These are phyloP conservation scores for Leptodirus hochenwartii DNA, from an alignment of 2,888 invertebrate genomes.

Conservation along the genomic window DNA sequence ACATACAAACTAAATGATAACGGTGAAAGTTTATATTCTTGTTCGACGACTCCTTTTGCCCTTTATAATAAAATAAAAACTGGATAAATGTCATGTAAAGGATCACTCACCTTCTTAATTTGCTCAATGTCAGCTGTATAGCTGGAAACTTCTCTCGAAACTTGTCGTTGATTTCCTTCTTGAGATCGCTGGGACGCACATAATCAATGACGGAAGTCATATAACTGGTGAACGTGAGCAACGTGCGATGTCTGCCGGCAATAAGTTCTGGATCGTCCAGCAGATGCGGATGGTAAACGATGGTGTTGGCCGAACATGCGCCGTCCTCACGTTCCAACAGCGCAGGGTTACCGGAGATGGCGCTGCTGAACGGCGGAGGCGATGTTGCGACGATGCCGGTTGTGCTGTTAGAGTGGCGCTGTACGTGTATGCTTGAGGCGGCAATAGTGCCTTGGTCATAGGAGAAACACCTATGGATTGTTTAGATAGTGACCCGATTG, in stretches of 20 bases:
- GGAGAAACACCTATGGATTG: slow-evolving; percentile 55
- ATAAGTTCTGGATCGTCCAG: slow-evolving; percentile 86
- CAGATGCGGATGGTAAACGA: slow-evolving; percentile 65
- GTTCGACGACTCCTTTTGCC: no score
- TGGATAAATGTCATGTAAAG: slow-evolving; percentile 1
- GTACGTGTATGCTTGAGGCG: no score
- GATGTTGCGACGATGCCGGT: slow-evolving; percentile 30
- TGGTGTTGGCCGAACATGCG: slow-evolving; percentile 6
- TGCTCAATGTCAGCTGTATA: slow-evolving; percentile 86
- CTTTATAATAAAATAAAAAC: neutral
- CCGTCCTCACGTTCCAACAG: neutral
- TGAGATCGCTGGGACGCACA: slow-evolving; percentile 85
- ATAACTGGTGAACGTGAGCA: slow-evolving; percentile 75
- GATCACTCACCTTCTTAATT: slow-evolving; percentile 64
- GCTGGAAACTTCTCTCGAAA: slow-evolving; percentile 90
- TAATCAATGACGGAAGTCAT: slow-evolving; percentile 95
- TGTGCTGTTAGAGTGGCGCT: slow-evolving; percentile 36
- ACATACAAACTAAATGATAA: no score
- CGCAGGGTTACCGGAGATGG: neutral
- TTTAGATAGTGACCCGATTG: no score
- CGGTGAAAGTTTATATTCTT: no score
- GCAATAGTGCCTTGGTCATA: slow-evolving; percentile 47
- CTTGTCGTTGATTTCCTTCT: slow-evolving; percentile 93
- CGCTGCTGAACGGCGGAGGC: slow-evolving; percentile 24
- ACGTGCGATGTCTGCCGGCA: slow-evolving; percentile 73